Conservation (phyloP, 2,113 vertebrate species). For the Actinemys pallida region DNA sequence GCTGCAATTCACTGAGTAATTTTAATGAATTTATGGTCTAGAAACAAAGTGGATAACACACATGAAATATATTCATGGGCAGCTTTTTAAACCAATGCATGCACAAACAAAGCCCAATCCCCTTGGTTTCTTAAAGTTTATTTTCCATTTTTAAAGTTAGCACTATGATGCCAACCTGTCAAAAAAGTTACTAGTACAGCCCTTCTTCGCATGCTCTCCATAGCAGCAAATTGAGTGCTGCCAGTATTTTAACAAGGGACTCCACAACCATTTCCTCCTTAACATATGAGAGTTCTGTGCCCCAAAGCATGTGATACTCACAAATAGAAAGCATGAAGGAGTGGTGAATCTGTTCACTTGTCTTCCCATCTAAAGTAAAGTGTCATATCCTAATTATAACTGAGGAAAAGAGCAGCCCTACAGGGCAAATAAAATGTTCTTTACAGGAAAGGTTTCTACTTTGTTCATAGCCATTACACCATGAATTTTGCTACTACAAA, state of each 20-base stretch:
- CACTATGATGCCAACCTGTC: not conserved
- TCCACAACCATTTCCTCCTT: not conserved
- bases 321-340: not conserved
- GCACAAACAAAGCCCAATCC: not conserved
- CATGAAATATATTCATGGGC: not conserved
- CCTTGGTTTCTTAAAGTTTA: slow-evolving; percentile 22
- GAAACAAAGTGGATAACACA: slow-evolving; percentile 24
- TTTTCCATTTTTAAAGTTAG: not conserved
- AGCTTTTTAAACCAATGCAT: not conserved
- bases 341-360: not conserved
- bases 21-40: slow-evolving; percentile 47
- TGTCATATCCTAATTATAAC: not conserved
- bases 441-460: not conserved
- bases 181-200: not conserved
- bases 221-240: not conserved
- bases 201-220: not conserved
- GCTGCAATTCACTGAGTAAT: slow-evolving; percentile 9
- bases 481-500: slow-evolving; percentile 7
- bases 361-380: not conserved
- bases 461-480: not conserved
- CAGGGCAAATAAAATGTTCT: not conserved
- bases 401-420: not conserved
- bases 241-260: not conserved
- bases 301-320: not conserved
- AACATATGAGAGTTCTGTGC: not conserved